phyloP scores from a whole-genome alignment of 2,888 invertebrate genomes.

The Seira ritae region DNA sequence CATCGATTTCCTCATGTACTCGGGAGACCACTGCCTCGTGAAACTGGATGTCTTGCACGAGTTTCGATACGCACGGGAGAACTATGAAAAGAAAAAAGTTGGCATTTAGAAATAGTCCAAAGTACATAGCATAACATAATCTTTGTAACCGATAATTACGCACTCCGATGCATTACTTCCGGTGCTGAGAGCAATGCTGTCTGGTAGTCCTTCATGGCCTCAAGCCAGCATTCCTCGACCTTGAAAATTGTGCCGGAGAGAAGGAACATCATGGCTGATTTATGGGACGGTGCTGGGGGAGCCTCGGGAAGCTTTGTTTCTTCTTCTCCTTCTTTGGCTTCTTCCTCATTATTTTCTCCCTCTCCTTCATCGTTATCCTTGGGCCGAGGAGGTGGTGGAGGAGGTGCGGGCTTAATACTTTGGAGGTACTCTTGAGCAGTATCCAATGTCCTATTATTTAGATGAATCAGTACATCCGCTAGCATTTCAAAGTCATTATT shows the following conservation, averaged over 20 bases:
- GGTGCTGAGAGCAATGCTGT: slow-evolving; percentile 65
- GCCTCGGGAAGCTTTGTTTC: background rate
- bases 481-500: slow-evolving; percentile 65
- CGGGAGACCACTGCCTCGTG: slow-evolving; percentile 63
- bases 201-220: slow-evolving; percentile 66
- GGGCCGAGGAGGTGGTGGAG: background rate
- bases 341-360: background rate
- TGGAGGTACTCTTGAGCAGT: slow-evolving; percentile 53
- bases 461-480: slow-evolving; percentile 51
- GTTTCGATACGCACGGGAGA: slow-evolving; percentile 65
- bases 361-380: background rate
- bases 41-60: slow-evolving; percentile 67
- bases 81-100: no score
- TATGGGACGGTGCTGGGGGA: slow-evolving; percentile 37
- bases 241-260: slow-evolving; percentile 64
- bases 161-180: slow-evolving; percentile 65
- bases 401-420: slow-evolving; percentile 31
- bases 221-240: slow-evolving; percentile 55
- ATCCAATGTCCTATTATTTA: slow-evolving; percentile 43
- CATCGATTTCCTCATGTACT: slow-evolving; percentile 58
- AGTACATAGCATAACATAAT: no score
- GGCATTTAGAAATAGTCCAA: no score
- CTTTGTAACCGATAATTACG: no score
- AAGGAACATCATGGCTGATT: slow-evolving; percentile 60
- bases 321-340: slow-evolving; percentile 9